A percentile compares a stretch with the other conserved stretches of the same genome.
Evolutionary conservation across 2,113 vertebrate genomes (phyloP).

Genomic region (Daboia siamensis): DNA sequence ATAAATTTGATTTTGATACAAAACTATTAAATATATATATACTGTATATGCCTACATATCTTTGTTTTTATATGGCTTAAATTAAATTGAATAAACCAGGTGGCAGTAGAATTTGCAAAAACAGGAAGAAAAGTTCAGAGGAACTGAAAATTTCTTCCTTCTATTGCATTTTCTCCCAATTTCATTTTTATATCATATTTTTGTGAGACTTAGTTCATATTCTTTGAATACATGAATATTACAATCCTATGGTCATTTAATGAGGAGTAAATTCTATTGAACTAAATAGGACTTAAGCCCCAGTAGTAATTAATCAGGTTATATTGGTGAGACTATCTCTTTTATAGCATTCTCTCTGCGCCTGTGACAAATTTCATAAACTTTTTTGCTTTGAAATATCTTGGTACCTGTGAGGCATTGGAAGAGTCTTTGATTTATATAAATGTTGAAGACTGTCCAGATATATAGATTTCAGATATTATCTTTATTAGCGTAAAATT

Average conservation of each 20-base stretch:
- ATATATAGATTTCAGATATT: constrained; percentile 15
- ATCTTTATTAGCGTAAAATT: constrained; percentile 25
- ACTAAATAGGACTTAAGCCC: background rate
- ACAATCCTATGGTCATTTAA: background rate
- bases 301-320: background rate
- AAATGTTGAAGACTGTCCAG: constrained; percentile 4
- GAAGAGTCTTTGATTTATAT: background rate
- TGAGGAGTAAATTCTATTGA: background rate
- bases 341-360: background rate
- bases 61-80: background rate
- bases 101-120: background rate
- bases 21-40: background rate
- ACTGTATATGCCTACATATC: background rate
- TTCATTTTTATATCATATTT: background rate
- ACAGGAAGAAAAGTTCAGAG: background rate
- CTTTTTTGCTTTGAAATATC: background rate
- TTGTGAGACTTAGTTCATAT: background rate
- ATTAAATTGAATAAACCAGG: background rate
- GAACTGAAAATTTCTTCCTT: background rate
- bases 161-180: background rate
- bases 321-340: too few species aligned
- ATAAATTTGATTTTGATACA: background rate
- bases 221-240: background rate
- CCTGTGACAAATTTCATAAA: background rate
- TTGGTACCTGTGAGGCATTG: background rate